Evolutionary conservation across 64 coral and sea anemone genomes (phyloP), one percentile per base, ranked within the genome.

Genomic region (Montipora foliosa): DNA sequence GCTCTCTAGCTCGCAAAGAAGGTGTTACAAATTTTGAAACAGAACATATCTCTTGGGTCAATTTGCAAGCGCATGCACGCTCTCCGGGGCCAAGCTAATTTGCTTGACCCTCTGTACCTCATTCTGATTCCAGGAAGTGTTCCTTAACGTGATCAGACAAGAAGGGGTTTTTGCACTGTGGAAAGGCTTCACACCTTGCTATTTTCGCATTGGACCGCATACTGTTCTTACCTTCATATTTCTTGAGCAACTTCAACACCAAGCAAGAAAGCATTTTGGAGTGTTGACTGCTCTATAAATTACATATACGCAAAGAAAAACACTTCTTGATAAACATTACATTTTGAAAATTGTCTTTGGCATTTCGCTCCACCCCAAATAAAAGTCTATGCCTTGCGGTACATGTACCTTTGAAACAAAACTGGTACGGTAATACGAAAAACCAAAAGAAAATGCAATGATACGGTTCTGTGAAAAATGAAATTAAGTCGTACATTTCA

Each of bases 131-230:
- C 84, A 98, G 97, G 92, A 99, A 47, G 97, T 99, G 4, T 92
- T 95, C 51, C 8, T 92, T 4, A 88, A 84, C 51, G 80, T 99
- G 4, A 86, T 93, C 37, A 89, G 98, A 55, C 90, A 99, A 37
- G 98, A 99, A 89, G 95, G 98, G 17, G 4, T 96, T 19, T 94
- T 99, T 62, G 89, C 95, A 16, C 67, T 99, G 8, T 99, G 98
- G 98, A 99, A 99, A 87, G 98, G 98, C 8, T 99, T 99, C 22
- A 99, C 95, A 2, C 98, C 98, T 19, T 99, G 91, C 76, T 99
- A 99, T 81, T 96, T 99, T 72, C 89, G 98, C 5, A 64, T 99
- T 80, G 98, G 98, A 70, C 98, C 98, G 4, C 98, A 99, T 75
- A 99, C 98, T 1, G 95, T 99, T 25, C 79, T 99, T 0, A 99